Conservation (phyloP, 2,113 vertebrate genomes). For the Synchiropus splendidus region DNA sequence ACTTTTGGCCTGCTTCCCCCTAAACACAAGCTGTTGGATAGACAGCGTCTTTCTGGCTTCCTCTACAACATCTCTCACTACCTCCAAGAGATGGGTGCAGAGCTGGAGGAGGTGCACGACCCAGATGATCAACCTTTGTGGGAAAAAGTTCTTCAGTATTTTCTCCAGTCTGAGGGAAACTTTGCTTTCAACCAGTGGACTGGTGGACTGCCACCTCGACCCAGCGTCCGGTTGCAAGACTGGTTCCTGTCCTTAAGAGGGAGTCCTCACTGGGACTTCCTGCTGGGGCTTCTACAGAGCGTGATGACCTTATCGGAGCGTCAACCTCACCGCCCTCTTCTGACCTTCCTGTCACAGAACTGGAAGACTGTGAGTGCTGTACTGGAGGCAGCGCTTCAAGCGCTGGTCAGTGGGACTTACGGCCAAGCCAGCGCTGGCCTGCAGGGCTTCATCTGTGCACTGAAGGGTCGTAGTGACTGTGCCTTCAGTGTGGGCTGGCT, state of each 20-base stretch:
- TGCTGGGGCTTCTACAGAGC: slow-evolving; percentile 73
- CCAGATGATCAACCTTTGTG: slow-evolving; percentile 59
- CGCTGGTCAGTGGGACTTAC: slow-evolving; percentile 70
- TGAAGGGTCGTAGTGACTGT: slow-evolving; percentile 72
- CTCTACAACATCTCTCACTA: slow-evolving; percentile 79
- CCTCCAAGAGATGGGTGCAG: slow-evolving; percentile 73
- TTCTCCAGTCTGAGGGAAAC: slow-evolving; percentile 61
- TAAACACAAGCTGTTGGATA: slow-evolving; percentile 56
- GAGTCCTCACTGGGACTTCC: slow-evolving; percentile 76
- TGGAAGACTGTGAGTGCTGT: slow-evolving; percentile 76
- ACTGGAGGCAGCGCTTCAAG: slow-evolving; percentile 69
- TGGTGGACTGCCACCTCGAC: slow-evolving; percentile 56
- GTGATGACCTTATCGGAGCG: slow-evolving; percentile 66
- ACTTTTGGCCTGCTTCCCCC: slow-evolving; percentile 54
- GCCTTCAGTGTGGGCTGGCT: slow-evolving; percentile 71
- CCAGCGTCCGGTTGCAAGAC: slow-evolving; percentile 72
- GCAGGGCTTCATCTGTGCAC: slow-evolving; percentile 70
- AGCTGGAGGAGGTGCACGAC: slow-evolving; percentile 49
- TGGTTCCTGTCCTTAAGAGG: slow-evolving; percentile 78
- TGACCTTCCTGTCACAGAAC: slow-evolving; percentile 74
- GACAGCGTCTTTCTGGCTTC: slow-evolving; percentile 70
- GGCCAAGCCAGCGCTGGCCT: slow-evolving; percentile 65
- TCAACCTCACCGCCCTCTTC: slow-evolving; percentile 62
- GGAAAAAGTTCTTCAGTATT: slow-evolving; percentile 65
- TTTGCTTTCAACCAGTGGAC: slow-evolving; percentile 56